phyloP scores from a whole-genome alignment of 2,797 vertebrate genomes.

The Lagothrix lagotricha region DNA sequence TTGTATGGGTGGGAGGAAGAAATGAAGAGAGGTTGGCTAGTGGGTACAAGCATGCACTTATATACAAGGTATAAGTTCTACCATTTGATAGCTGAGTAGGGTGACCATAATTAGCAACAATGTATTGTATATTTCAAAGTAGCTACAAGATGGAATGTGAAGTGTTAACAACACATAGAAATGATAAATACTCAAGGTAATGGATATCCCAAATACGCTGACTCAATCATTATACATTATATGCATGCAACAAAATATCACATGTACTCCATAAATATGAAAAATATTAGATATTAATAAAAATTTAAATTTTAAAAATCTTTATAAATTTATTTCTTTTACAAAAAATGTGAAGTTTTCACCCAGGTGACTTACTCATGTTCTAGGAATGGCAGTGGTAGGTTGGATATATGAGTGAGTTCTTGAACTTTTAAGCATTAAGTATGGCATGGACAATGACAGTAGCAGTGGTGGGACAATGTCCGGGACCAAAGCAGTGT shows the following conservation, averaged over 20 bases:
- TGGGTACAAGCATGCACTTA: not conserved
- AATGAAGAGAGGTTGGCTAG: not conserved
- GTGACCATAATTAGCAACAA: not conserved
- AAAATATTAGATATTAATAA: not conserved
- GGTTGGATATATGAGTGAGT: not conserved
- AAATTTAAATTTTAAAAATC: not conserved
- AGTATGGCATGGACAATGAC: not conserved
- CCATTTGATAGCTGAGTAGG: not conserved
- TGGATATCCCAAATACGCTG: not conserved
- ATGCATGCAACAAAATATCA: not conserved
- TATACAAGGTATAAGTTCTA: not conserved
- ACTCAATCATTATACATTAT: not conserved
- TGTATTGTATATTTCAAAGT: not conserved
- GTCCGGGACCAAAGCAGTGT: not conserved
- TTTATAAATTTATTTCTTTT: not conserved
- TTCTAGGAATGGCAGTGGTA: not conserved
- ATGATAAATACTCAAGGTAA: not conserved
- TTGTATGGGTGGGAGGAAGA: not conserved
- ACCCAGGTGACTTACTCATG: not conserved
- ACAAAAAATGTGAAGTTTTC: not conserved
- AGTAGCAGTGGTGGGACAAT: not conserved
- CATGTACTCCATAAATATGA: not conserved
- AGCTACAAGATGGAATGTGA: not conserved
- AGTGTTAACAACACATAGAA: not conserved
- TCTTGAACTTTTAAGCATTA: not conserved